Percentiles rank a stretch among this genome's conserved stretches.
These are phyloP conservation scores for Schizopygopsis pylzovi DNA, from an alignment of 2,797 vertebrate species.

Conservation along the genomic window DNA sequence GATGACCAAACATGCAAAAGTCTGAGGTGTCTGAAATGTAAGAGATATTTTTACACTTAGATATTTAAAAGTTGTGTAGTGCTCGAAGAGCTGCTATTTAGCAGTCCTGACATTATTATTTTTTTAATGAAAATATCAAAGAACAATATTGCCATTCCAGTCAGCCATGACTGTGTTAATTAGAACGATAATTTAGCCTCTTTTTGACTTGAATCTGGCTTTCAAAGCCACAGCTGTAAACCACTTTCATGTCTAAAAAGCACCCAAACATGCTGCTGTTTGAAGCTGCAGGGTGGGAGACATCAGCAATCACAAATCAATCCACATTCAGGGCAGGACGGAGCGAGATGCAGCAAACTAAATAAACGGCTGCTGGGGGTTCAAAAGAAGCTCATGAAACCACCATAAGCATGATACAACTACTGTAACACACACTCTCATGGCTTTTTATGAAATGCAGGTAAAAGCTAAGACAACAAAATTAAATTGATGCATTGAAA, in stretches of 20 bases:
- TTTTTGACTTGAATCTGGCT: background rate
- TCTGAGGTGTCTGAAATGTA: background rate
- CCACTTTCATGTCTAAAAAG: constrained; percentile 6
- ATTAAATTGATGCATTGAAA: background rate
- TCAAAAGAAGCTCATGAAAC: background rate
- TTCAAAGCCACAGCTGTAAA: constrained; percentile 32
- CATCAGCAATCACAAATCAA: constrained; percentile 12
- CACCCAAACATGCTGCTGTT: background rate
- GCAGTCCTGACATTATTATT: background rate
- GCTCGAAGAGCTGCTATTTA: background rate
- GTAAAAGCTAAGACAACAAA: background rate
- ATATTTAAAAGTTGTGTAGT: background rate
- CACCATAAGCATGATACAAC: background rate
- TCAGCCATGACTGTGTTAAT: constrained; percentile 16
- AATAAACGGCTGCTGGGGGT: background rate
- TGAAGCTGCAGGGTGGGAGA: constrained; percentile 1
- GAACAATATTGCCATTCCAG: background rate
- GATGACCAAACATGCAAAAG: background rate
- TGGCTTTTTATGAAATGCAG: background rate
- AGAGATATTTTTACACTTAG: background rate
- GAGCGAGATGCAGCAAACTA: background rate
- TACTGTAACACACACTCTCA: background rate
- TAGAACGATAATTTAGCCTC: background rate
- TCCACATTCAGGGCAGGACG: constrained; percentile 9
- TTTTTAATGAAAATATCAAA: background rate